These are phyloP conservation scores for Dermatophagoides farinae DNA, from an alignment of 1,140 invertebrate species.

Conservation along the genomic window DNA sequence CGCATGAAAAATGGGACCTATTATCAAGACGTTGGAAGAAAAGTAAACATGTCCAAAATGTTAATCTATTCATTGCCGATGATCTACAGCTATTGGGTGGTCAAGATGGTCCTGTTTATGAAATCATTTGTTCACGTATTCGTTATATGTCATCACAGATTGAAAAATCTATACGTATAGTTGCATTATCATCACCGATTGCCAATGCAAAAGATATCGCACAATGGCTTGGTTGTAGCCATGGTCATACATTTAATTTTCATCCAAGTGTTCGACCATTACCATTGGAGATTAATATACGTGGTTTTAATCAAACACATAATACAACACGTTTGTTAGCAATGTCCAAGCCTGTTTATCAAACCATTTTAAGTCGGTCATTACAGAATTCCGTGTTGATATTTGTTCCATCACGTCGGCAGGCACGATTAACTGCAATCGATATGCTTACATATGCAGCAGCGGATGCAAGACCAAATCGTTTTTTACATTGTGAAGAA, in stretches of 20 bases:
- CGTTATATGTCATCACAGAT: conserved; percentile 92
- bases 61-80: conserved; percentile 91
- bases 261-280: conserved; percentile 89
- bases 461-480: conserved; percentile 55
- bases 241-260: conserved; percentile 89
- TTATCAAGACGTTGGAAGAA: conserved; percentile 95
- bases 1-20: conserved; percentile 97
- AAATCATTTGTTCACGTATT: conserved; percentile 92
- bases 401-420: conserved; percentile 88
- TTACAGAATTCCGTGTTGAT: conserved; percentile 72
- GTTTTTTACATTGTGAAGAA: conserved; percentile 63
- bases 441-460: conserved; percentile 81
- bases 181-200: conserved; percentile 81
- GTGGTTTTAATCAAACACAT: conserved; percentile 92
- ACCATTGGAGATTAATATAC: conserved; percentile 81
- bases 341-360: conserved; percentile 94
- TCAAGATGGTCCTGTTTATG: conserved; percentile 54
- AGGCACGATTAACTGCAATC: conserved; percentile 77
- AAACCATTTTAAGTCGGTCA: conserved; percentile 69
- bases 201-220: conserved; percentile 86
- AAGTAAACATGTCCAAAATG: conserved; percentile 88
- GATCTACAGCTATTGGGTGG: conserved; percentile 60
- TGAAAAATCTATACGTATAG: conserved; percentile 74
- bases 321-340: conserved; percentile 81
- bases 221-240: conserved; percentile 85